Conservation (phyloP, 2,113 vertebrate species). For the Solenodon paradoxus region DNA sequence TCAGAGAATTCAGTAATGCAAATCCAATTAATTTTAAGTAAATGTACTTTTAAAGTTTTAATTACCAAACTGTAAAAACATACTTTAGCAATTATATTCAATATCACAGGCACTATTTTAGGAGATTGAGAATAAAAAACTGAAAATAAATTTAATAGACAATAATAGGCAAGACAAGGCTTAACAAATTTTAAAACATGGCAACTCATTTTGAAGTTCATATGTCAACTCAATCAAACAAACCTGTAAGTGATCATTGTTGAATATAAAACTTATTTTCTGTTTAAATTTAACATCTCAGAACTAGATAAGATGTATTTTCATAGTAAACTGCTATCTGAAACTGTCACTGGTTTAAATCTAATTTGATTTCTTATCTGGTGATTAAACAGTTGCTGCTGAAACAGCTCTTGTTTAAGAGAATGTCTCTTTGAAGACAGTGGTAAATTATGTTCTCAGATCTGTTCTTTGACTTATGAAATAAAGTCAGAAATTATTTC, state of each 20-base stretch:
- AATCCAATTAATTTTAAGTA: not conserved
- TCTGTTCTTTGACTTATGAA: not conserved
- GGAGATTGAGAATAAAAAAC: not conserved
- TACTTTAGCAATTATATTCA: not conserved
- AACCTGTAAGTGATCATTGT: not conserved
- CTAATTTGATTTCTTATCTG: constrained; percentile 17
- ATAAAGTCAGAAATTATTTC: constrained; percentile 50
- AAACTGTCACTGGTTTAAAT: not conserved
- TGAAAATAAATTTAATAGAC: not conserved
- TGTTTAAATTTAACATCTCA: not conserved
- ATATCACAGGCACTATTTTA: not conserved
- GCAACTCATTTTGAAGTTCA: not conserved
- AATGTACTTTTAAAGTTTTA: not conserved
- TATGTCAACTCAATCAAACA: not conserved
- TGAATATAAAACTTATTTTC: not conserved
- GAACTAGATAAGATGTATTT: not conserved
- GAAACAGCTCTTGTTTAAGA: constrained; percentile 25
- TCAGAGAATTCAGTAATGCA: not conserved
- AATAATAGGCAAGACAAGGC: not conserved
- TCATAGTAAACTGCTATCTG: not conserved
- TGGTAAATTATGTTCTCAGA: not conserved
- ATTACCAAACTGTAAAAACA: not conserved
- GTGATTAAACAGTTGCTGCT: not conserved
- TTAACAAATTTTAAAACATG: not conserved
- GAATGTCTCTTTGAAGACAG: constrained; percentile 11